Evolutionary conservation across 2,888 invertebrate genomes (phyloP), one percentile per base, ranked within the genome.

Genomic region (Drosophila meridiana): DNA sequence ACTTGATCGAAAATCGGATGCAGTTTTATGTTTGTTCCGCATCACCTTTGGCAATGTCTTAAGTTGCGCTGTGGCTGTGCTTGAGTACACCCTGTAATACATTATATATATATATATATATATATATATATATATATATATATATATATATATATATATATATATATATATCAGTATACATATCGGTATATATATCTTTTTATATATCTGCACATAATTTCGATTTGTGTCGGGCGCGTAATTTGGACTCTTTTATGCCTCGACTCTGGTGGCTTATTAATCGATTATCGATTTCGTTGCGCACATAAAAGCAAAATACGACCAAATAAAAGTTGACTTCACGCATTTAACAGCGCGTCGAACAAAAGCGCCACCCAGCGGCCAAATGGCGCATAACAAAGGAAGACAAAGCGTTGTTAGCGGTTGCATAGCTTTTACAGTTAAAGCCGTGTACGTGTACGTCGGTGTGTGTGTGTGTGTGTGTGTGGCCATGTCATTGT

Each of bases 371-470:
- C 34, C 40, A 66, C 56, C 48, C 63, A 63, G 52, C 52, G 67
- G 50, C 48, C 65, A 71, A 71, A 73, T 74, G 74, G 34, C 57
- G 67, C 67, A 53, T 40, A 71, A 73, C 62, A 70, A 74, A 55
- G 36, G 68, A 74, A 66, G 75, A 48, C 55, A 59, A 60, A 34
- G 61, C 80, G 26, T 66, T 76, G 69, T 73, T 66, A 59, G 78
- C 85, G 85, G 82, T 82, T 82, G 62, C 80, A 70, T 74, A 58
- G 76, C 65, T 61, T 43, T 63, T 48, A 26, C 32, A 60, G 30
- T 30, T 11, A n/a, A 36, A 36, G 14, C n/a, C 36, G 7, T 34
- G n/a, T 26, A 4, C 3, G 13, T 30, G 43, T 45, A 8, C 14
- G 6, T 13, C 42, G 28, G 7, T 43, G 4, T 11, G 11, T 61